Evolutionary conservation across 2,113 vertebrate species (phyloP), one percentile per base, ranked within the genome.

Genomic region (Anseranas semipalmata): DNA sequence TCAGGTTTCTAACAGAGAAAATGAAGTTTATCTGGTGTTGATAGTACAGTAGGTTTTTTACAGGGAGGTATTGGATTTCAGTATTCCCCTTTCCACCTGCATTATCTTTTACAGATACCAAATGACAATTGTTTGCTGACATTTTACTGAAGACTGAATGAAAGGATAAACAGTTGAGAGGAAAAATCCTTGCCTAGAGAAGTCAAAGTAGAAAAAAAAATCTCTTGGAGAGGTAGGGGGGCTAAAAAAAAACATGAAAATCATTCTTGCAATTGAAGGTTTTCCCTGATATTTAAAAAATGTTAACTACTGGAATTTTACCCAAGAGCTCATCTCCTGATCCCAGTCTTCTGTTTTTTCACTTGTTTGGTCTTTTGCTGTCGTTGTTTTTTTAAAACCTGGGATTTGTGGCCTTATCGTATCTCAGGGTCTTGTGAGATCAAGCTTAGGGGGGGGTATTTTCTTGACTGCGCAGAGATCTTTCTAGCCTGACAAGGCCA

Each of bases 41-140:
- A 82, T 92, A 96, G 74, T 85, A 85, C 75, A 70, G 77, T 73
- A 79, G 18, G 58, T 62, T 89, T 84, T 25, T 95, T 85, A 85
- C 35, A 55, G 58, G 37, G 77, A 82, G 62, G 55, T 89, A 37
- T 62, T 95, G 77, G 50, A 68, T 96, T 95, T 92, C 94, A 85
- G 48, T 66, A 58, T 93, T 91, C 66, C 70, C 37, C 77, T 92
- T 90, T 96, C 81, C 66, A 95, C 77, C 77, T 95, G 74, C 45
- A 41, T 93, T 96, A 89, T 87, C 94, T 95, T 85, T 76, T 39
- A 66, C 80, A 95, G 96, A 95, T 95, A 95, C 62, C 71, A 79
- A 92, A 83, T 89, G 91, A 89, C 74, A 85, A 87, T 92, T 89
- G 59, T 89, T 95, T 95, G 60, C 74, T 96, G 94, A 94, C 28